Conservation (phyloP, 2,888 invertebrate species). For the Suillia variegata region DNA sequence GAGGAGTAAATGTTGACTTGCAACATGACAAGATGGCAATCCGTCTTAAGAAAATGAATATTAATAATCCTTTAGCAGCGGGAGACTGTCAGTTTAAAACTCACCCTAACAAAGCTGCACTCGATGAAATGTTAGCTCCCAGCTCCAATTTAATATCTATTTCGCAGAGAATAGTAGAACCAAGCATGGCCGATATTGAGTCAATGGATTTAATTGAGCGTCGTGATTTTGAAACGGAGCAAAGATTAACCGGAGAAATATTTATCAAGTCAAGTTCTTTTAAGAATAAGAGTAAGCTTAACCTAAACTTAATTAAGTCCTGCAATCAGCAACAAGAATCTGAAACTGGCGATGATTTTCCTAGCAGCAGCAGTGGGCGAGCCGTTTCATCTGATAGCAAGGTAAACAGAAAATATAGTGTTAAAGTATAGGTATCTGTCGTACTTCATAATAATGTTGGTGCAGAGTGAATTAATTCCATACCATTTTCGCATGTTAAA, state of each 20-base stretch:
- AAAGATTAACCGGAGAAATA: constrained; percentile 57
- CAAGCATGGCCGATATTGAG: constrained; percentile 52
- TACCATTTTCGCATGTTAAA: too few relatives aligned
- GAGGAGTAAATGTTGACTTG: constrained; percentile 32
- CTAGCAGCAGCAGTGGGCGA: constrained; percentile 46
- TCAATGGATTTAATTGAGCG: constrained; percentile 61
- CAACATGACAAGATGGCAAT: constrained; percentile 52
- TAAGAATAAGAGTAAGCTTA: constrained; percentile 54
- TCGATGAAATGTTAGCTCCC: constrained; percentile 15
- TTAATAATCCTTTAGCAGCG: constrained; percentile 33
- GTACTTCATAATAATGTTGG: too few relatives aligned
- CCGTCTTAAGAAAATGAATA: constrained; percentile 54
- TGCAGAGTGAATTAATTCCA: too few relatives aligned
- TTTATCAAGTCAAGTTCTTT: constrained; percentile 55
- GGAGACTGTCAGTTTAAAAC: constrained; percentile 25
- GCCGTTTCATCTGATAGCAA: constrained; percentile 57
- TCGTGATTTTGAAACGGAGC: constrained; percentile 59
- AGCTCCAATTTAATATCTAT: constrained; percentile 19
- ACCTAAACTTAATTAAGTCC: constrained; percentile 54
- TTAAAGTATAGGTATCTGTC: too few relatives aligned
- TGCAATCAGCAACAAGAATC: constrained; percentile 19
- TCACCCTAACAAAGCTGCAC: neutral
- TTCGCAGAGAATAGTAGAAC: constrained; percentile 11
- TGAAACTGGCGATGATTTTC: constrained; percentile 45
- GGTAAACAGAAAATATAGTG: constrained; percentile 33